Evolutionary conservation across 92 coral and sea anemone species (phyloP).

Genomic region (Virgularia gustaviana): DNA sequence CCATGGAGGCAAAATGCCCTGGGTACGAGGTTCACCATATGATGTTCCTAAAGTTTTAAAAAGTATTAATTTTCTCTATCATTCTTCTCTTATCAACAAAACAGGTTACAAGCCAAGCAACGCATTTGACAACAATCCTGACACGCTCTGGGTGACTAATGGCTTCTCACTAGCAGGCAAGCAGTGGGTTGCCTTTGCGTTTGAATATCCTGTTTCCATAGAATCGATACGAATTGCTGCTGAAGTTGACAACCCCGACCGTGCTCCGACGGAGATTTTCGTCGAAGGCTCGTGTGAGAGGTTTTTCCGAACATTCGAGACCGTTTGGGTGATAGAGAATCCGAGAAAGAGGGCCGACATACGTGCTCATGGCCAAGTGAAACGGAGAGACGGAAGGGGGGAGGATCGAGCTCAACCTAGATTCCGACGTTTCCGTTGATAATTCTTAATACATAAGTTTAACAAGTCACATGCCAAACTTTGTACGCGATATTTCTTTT

Average conservation of each 20-base stretch:
- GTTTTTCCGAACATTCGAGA: constrained; percentile 86
- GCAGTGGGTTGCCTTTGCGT: constrained; percentile 97
- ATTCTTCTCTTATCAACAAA: background rate
- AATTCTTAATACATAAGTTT: too few species aligned
- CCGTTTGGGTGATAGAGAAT: constrained; percentile 78
- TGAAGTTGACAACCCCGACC: constrained; percentile 88
- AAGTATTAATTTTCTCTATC: background rate
- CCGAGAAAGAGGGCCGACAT: constrained; percentile 67
- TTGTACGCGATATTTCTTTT: too few species aligned
- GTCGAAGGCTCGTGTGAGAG: constrained; percentile 98
- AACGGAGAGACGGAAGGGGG: constrained; percentile 13
- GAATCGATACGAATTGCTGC: constrained; percentile 81
- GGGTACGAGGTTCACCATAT: too few species aligned
- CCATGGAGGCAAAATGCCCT: too few species aligned
- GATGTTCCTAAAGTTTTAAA: background rate
- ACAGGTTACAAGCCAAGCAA: constrained; percentile 90
- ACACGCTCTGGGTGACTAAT: constrained; percentile 89
- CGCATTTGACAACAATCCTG: constrained; percentile 94
- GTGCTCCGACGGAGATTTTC: constrained; percentile 79
- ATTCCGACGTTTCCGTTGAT: constrained; percentile 31
- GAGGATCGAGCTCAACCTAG: constrained; percentile 25
- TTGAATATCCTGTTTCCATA: constrained; percentile 72
- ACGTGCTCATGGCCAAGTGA: constrained; percentile 60
- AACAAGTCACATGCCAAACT: too few species aligned
- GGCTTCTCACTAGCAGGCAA: constrained; percentile 95